Evolutionary conservation across 2,113 vertebrate genomes (phyloP), one percentile per base, ranked within the genome.

Genomic region (Riparia riparia): DNA sequence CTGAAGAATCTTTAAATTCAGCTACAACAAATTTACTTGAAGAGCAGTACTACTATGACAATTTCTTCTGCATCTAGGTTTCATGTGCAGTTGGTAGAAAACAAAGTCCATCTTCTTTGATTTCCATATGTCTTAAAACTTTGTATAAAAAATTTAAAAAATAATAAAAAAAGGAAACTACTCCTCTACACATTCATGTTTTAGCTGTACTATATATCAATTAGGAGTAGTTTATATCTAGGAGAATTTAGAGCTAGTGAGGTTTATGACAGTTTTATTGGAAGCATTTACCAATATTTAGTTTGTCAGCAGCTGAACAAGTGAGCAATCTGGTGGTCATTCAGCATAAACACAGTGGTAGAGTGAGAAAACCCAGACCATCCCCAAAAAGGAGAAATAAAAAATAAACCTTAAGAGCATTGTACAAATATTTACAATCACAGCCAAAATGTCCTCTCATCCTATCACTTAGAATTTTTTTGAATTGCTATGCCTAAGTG

Each of bases 1-100:
- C 91, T 95, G 57, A 29, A 91, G 50, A 56, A 82, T 66, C 58
- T 96, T 97, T 96, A 95, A 96, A 88, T 86, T 93, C 16, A 74
- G 28, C 37, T 69, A 16, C 32, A 81, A 65, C 12, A 83, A 74
- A 90, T 96, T 93, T 70, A 81, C 45, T 76, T 92, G 70, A 69
- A 92, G 57, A 97, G 70, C 21, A 82, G 10, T 44, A 45, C 37
- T 87, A 26, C 80, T 74, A 86, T 7, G 56, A 22, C 28, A 26
- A 32, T 90, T 69, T 85, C 22, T 74, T 86, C 16, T 86, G 85
- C 92, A 79, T 83, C 72, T 89, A 42, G 10, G 42, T 44, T 83
- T 12, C 26, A 56, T 7, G 1, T 77, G 39, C 49, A 95, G 56
- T 60, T 94, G 61, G 21, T 93, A 94, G 49, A 31, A 82, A 81